Evolutionary conservation across 2,888 invertebrate species (phyloP).

Genomic region (Calameuta pallipes): DNA sequence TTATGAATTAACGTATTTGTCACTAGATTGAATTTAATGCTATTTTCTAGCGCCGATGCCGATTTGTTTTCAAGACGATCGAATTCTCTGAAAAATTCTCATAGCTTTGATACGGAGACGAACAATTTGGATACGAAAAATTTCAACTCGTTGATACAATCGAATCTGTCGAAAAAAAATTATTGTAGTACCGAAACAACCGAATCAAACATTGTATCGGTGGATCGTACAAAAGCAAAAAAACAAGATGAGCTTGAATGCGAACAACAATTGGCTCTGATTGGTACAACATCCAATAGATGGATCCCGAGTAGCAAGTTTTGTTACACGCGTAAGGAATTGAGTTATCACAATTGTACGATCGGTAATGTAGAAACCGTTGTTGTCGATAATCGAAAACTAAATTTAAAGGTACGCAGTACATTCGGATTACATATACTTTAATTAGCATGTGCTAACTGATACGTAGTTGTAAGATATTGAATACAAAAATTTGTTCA

Average conservation of each 20-base stretch:
- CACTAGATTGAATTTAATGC: background rate
- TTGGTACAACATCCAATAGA: constrained; percentile 30
- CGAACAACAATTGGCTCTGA: background rate
- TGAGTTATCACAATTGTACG: background rate
- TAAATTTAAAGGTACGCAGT: constrained; percentile 35
- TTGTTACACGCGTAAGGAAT: background rate
- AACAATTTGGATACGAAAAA: background rate
- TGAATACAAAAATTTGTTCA: background rate
- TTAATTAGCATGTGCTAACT: background rate
- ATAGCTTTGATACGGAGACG: background rate
- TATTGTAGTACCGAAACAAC: background rate
- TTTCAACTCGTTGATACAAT: background rate
- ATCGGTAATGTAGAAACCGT: constrained; percentile 12
- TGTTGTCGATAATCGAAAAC: constrained; percentile 30
- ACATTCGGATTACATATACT: background rate
- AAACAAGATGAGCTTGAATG: background rate
- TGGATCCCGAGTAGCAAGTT: constrained; percentile 26
- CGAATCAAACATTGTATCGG: background rate
- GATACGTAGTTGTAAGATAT: background rate
- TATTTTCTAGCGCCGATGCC: background rate
- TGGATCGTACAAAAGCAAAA: background rate
- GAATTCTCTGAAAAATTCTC: background rate
- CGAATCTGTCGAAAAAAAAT: background rate
- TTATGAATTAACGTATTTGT: background rate
- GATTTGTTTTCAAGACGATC: background rate